These are phyloP conservation scores for Sphenopsis melanotis DNA, from an alignment of 2,797 vertebrate species.

Conservation along the genomic window DNA sequence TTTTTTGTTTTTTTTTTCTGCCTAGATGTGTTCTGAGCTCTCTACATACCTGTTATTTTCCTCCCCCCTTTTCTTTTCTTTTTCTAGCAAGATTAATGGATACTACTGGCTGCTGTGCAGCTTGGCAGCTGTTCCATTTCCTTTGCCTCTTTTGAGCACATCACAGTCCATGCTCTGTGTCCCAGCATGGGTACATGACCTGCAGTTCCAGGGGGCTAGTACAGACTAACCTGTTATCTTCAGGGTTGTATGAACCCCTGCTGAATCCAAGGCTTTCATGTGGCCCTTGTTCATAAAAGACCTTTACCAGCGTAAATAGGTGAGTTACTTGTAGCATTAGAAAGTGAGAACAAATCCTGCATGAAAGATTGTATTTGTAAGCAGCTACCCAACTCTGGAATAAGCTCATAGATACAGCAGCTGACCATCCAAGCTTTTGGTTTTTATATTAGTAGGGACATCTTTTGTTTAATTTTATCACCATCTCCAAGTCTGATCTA, in stretches of 20 bases:
- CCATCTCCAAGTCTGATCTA: neutral
- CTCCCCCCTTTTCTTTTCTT: neutral
- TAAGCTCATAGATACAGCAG: neutral
- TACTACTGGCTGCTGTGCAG: neutral
- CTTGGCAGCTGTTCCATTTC: neutral
- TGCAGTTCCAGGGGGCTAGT: neutral
- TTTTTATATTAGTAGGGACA: neutral
- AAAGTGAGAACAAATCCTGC: neutral
- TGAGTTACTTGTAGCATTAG: neutral
- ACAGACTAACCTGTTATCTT: neutral
- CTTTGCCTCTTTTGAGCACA: neutral
- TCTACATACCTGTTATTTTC: neutral
- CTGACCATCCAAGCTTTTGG: neutral
- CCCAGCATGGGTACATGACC: neutral
- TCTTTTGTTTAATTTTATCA: neutral
- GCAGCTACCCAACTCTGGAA: neutral
- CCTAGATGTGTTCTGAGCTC: neutral
- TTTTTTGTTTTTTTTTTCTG: neutral
- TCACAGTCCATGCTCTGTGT: no score
- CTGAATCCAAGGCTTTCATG: neutral
- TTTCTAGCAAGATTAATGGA: neutral
- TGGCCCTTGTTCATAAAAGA: neutral
- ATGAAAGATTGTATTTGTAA: neutral
- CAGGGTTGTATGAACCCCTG: neutral
- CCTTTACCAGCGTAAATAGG: neutral